Percentiles rank a stretch among this genome's conserved stretches.
Conservation (phyloP, 2,888 invertebrate species). For the Calliopum simillimum region DNA sequence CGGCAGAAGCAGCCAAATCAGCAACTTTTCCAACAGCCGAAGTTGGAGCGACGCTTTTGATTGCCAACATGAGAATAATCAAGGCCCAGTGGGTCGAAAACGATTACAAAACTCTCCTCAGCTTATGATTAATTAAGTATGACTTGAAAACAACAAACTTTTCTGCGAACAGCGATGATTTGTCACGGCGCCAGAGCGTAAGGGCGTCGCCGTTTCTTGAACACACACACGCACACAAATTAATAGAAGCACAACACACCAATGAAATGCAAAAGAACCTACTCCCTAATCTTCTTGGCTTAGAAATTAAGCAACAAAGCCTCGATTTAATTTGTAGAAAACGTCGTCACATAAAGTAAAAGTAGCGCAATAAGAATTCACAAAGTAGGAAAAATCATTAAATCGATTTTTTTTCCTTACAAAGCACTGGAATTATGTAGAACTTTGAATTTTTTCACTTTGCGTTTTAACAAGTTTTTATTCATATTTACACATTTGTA, state of each 20-base stretch:
- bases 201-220: constrained; percentile 41
- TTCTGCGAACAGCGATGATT: neutral
- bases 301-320: too few relatives aligned
- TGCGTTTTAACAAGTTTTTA: neutral
- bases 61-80: constrained; percentile 31
- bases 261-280: neutral
- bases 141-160: neutral
- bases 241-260: neutral
- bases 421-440: too few relatives aligned
- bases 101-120: too few relatives aligned
- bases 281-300: too few relatives aligned
- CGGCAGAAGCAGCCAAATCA: constrained; percentile 14
- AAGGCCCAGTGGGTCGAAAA: neutral
- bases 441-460: constrained; percentile 12
- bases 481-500: too few relatives aligned
- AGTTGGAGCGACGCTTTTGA: too few relatives aligned
- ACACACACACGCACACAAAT: constrained; percentile 11
- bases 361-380: too few relatives aligned
- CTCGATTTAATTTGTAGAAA: too few relatives aligned
- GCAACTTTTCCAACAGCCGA: neutral
- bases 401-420: too few relatives aligned
- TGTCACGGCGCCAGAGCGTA: constrained; percentile 8
- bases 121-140: too few relatives aligned
- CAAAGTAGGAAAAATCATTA: too few relatives aligned
- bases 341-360: too few relatives aligned